A percentile compares a stretch with the other conserved stretches of the same genome.
Conservation (phyloP, 1,140 invertebrate genomes). For the Scylla paramamosain region DNA sequence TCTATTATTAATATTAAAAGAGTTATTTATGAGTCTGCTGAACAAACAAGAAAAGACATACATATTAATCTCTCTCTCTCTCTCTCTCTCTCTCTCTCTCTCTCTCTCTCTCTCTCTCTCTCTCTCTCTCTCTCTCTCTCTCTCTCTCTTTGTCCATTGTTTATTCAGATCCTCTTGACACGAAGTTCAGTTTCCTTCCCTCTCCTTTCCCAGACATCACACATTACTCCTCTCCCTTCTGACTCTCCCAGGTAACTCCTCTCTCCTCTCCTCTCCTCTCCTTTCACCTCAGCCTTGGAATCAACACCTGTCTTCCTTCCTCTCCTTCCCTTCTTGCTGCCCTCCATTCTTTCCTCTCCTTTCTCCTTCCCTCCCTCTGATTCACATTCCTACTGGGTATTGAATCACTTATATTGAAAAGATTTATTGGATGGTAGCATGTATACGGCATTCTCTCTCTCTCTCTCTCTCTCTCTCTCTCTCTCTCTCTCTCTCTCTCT, state of each 20-base stretch:
- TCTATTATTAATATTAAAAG: too few species aligned
- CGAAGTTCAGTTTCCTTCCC: too few species aligned
- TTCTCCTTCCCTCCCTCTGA: background rate
- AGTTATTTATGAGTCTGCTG: too few species aligned
- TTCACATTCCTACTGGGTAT: too few species aligned
- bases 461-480: conserved; percentile 16
- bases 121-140: conserved; percentile 20
- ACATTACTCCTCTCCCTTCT: too few species aligned
- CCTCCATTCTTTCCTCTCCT: background rate
- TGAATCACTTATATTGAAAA: background rate
- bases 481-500: background rate
- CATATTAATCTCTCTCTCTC: too few species aligned
- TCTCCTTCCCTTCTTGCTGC: background rate
- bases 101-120: background rate
- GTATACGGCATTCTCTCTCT: background rate
- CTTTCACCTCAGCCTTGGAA: background rate
- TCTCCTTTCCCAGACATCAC: too few species aligned
- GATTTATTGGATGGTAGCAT: too few species aligned
- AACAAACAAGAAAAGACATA: too few species aligned
- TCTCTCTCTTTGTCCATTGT: background rate
- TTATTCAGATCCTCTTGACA: too few species aligned
- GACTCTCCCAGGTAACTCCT: background rate
- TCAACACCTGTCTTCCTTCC: background rate
- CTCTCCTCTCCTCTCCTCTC: background rate
- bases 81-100: background rate